These are phyloP conservation scores for Cryptus armator DNA, from an alignment of 2,888 invertebrate species.

Conservation along the genomic window DNA sequence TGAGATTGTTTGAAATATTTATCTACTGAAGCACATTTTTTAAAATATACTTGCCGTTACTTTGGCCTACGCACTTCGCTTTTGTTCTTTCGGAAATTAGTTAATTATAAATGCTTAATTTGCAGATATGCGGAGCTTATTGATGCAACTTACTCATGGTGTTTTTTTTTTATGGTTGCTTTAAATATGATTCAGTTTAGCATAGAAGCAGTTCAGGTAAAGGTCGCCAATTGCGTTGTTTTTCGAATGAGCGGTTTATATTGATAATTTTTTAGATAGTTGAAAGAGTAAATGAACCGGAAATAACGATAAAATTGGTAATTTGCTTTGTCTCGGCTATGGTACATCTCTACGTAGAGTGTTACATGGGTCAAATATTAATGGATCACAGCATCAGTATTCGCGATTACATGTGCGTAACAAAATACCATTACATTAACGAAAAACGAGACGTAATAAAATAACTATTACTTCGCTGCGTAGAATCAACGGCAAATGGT, in stretches of 20 bases:
- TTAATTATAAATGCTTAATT: too few species aligned
- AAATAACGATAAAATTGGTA: too few species aligned
- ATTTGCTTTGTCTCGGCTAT: not conserved
- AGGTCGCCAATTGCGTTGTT: not conserved
- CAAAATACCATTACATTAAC: not conserved
- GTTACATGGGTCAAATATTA: not conserved
- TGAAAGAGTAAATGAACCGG: too few species aligned
- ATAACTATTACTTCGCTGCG: not conserved
- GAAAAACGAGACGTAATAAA: not conserved
- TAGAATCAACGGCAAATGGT: conserved; percentile 12
- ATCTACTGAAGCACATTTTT: not conserved
- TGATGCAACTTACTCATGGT: not conserved
- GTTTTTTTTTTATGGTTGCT: not conserved
- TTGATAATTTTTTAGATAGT: not conserved
- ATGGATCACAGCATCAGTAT: not conserved
- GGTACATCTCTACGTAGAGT: not conserved
- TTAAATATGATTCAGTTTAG: not conserved
- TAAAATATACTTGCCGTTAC: not conserved
- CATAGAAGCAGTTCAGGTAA: not conserved
- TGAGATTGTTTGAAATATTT: not conserved
- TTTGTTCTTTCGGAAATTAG: too few species aligned
- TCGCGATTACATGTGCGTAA: conserved; percentile 6
- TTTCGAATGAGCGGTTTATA: not conserved
- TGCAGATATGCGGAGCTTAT: not conserved
- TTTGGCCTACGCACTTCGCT: too few species aligned